These are phyloP conservation scores for Gastrophysa polygoni DNA, from an alignment of 2,888 invertebrate species.

Conservation along the genomic window DNA sequence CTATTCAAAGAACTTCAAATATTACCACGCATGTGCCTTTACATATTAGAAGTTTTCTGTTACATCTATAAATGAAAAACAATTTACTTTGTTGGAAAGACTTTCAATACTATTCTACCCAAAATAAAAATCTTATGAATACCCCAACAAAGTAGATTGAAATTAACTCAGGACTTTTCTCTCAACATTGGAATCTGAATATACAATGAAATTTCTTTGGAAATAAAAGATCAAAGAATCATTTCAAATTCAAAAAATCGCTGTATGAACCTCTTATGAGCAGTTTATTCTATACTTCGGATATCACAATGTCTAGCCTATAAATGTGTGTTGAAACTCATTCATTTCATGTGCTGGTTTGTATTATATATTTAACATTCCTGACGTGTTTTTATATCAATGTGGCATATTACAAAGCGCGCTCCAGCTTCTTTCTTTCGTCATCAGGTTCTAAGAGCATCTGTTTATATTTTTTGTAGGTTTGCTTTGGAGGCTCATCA, in stretches of 20 bases:
- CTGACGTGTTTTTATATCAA: no score
- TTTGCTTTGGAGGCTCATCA: constrained; percentile 70
- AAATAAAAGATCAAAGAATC: neutral
- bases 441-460: no score
- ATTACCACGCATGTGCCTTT: neutral
- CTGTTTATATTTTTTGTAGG: no score
- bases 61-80: neutral
- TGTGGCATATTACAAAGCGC: no score
- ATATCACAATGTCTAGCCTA: no score
- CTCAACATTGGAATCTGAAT: neutral
- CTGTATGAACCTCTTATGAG: neutral
- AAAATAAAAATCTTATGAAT: neutral
- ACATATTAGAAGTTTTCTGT: neutral
- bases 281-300: neutral
- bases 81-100: neutral
- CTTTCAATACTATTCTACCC: neutral
- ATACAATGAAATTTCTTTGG: neutral
- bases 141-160: neutral
- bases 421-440: no score
- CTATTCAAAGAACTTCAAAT: neutral
- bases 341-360: no score
- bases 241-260: constrained; percentile 1
- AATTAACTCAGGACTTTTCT: neutral
- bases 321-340: no score
- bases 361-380: no score